Base-by-base conservation (phyloP, 2,113 vertebrate genomes). In the Coturnix japonica region DNA sequence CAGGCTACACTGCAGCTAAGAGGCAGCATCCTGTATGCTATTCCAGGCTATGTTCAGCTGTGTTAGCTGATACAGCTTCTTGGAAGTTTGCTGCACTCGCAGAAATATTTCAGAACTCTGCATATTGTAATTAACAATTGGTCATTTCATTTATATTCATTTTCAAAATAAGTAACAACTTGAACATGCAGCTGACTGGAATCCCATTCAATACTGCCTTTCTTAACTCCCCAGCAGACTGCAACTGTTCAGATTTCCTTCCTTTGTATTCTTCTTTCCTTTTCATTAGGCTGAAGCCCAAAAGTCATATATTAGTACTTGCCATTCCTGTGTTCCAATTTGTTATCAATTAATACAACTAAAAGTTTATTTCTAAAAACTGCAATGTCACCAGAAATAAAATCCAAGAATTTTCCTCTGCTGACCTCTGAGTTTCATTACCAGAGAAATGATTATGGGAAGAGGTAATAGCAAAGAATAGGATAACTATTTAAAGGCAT, bases 91-190 rank as follows among this genome's bases (percentile, higher is more conserved):
- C 41, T 43, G 21, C 19, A 25, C 33, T 41, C 39, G 69, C 66
- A 67, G 74, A 76, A 47, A 69, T 30, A 69, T 81, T 90, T 79
- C 92, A 90, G 35, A 86, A 77, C 80, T 89, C 81, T 79, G 84
- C 66, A 75, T 79, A 67, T 47, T 85, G 72, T 73, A 90, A 74
- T 59, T 97, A 96, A 97, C 67, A 78, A 89, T 51, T 85, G 74
- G 70, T 96, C 94, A 95, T 90, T 96, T 86, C 74, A 93, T 96
- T 96, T 95, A 89, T 92, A 85, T 96, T 86, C 74, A 41, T 93
- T 96, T 91, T 90, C 67, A 70, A 63, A 72, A 75, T 83, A 93
- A 95, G 83, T 51, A 94, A 53, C 31, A 76, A 81, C 19, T 75
- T 9, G 1, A 79, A 80, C 49, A 82, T 63, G 10, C 46, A 85